Evolutionary conservation across 2,888 invertebrate genomes (phyloP), one percentile per base, ranked within the genome.

Genomic region (Linnaemya vulpina): DNA sequence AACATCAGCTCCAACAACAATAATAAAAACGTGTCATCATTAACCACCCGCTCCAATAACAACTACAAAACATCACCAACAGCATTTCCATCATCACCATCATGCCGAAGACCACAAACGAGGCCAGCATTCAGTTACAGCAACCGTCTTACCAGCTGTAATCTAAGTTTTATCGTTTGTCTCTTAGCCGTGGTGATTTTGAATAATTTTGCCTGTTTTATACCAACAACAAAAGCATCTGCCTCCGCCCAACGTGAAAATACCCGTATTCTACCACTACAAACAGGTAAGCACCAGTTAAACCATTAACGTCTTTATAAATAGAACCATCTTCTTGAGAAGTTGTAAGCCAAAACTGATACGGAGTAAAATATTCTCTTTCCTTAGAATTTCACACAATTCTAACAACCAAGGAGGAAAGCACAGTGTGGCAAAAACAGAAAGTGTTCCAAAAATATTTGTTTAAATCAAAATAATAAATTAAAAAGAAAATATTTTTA

Each of bases 211-310:
- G 90, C 89, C 84, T 89, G 88, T 74, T 88, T 90, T 84, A 87
- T 90, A 80, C 83, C 87, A 68, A 84, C 88, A 85, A 88, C 89
- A 63, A 65, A 75, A 67, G 84, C 84, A 80, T 78, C 88, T 53
- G 89, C 89, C 78, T 86, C 88, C 70, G 86, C 87, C 77, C 87
- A 88, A 83, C 87, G 87, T 63, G 90, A 90, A 78, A 84, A 88
- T 71, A 89, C 90, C 71, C 89, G 89, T 71, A 89, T 90, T 74
- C 90, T 89, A 78, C 90, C 90, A 83, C 88, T 89, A 88, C 89
- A 89, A 88, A 85, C 90, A 91, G 91, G 91, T 91, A 84, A 89
- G 89, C 87, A 22, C 11, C 0, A 73, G 5, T 1, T 53, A 78
- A 30, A 20, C 3, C 30, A 17, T 60, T 53, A 67, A 38, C 9